Evolutionary conservation across 1,140 invertebrate species (phyloP), one percentile per base, ranked within the genome.

Genomic region (Drosophila funebris): DNA sequence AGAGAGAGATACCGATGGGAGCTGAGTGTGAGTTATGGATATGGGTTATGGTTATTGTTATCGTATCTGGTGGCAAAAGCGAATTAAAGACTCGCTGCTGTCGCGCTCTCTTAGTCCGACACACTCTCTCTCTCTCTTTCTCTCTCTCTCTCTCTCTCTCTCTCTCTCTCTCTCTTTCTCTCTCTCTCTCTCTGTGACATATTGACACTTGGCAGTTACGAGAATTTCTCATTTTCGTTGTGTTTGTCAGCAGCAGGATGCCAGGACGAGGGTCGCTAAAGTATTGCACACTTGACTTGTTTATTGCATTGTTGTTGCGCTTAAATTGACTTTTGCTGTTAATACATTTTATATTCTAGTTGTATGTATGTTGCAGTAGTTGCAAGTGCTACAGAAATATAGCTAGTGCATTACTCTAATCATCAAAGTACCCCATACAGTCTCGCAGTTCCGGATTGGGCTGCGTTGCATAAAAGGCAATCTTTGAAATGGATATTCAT

Each of bases 381-480:
- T n/a, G n/a, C n/a, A n/a, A n/a, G 24, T 56, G 18, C 36, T 64
- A 37, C 37, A 58, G 31, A 33, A 60, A 67, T 18, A 8, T 68
- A 70, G 63, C 50, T 43, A 76, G 73, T 82, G 83, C 82, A 87
- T 87, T 87, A 88, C 83, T 82, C 82, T 87, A 87, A 87, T 87
- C 82, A 87, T 52, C 54, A 68, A 61, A 73, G 73, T 39, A 43
- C 6, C 11, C 14, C 14, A 1, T 44, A 22, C 3, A 20, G 11
- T 11, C 9, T 18, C 9, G 20, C 5, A 4, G 22, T 24, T n/a
- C 33, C 1, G 33, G n/a, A n/a, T 36, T 27, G n/a, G n/a, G n/a
- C 18, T 69, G 61, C 46, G 7, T 73, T 61, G 24, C 63, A 68
- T 73, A 69, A 69, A 62, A 69, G 60, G 72, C 74, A 77, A 77